Evolutionary conservation across 2,888 invertebrate genomes (phyloP), one percentile per base, ranked within the genome.

Genomic region (Cabera pusaria): DNA sequence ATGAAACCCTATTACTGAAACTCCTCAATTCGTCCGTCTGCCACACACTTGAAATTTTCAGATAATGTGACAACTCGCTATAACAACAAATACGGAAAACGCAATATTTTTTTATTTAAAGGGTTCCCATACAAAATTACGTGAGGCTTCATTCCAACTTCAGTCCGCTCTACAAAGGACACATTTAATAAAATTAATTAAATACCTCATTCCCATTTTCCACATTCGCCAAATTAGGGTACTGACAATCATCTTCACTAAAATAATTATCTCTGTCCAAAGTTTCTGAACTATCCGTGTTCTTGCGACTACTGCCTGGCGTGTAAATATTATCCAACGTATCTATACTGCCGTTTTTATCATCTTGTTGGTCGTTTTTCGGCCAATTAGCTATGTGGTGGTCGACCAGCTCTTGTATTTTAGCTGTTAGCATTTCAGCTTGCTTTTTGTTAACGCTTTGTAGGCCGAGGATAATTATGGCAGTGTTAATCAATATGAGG

Each of bases 401-500:
- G 33, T 86, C 86, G 0, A 86, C 80, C 1, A 87, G 38, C 37
- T 86, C 83, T 44, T 87, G 87, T 39, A 90, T 81, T 55, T 85
- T 89, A 0, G 77, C 78, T 0, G 86, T 78, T 5, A 89, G 52
- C 47, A 84, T 76, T 57, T 89, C 87, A 0, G 82, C 78, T 57
- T 88, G 84, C 34, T 87, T 89, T 44, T 69, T 81, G 29, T 85
- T 84, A 0, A 89, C 85, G 22, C 81, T 80, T 64, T 85, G 82
- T 18, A 89, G 39, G 41, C 92, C 91, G 31, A 91, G 78, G 46
- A 93, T 86, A n/a, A 92, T 89, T 4, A 91, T 90, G 1, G 88
- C 78, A 0, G 92, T 92, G 49, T 93, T 93, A 43, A 92, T 90
- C 25, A 93, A 73, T 28, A 94, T 93, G 14, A 94, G 76, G 9